phyloP scores from a whole-genome alignment of 2,113 vertebrate species.

The Paralichthys olivaceus region DNA sequence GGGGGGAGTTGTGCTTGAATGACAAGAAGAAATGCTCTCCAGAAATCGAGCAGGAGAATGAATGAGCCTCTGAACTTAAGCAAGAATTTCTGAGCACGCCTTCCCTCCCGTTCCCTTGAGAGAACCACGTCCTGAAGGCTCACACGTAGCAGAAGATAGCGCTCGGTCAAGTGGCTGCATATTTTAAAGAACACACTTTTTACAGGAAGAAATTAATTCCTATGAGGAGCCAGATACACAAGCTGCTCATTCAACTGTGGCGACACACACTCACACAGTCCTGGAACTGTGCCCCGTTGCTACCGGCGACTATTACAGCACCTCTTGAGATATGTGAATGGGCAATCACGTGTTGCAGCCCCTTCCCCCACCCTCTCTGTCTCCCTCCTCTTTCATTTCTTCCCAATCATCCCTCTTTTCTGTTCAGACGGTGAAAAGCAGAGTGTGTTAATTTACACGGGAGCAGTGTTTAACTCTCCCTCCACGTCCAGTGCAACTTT shows the following conservation, averaged over 20 bases:
- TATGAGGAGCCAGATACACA: conserved; percentile 62
- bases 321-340: conserved; percentile 78
- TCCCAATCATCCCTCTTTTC: conserved; percentile 12
- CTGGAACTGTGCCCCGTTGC: conserved; percentile 73
- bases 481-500: conserved; percentile 58
- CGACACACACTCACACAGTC: conserved; percentile 31
- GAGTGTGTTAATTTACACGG: conserved; percentile 50
- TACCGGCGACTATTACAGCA: conserved; percentile 69
- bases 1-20: no score
- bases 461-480: conserved; percentile 60
- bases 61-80: neutral
- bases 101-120: neutral
- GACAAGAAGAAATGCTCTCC: no score
- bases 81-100: conserved; percentile 4
- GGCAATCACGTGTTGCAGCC: conserved; percentile 59
- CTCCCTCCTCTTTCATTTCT: conserved; percentile 35
- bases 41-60: neutral
- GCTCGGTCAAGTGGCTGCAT: conserved; percentile 6
- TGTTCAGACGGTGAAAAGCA: conserved; percentile 30
- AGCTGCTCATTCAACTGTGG: conserved; percentile 67
- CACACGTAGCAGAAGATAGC: neutral
- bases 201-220: conserved; percentile 55
- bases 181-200: conserved; percentile 47
- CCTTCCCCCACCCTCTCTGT: conserved; percentile 2
- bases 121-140: neutral